phyloP scores from a whole-genome alignment of 1,140 invertebrate genomes.

The Drosophila ananassae region DNA sequence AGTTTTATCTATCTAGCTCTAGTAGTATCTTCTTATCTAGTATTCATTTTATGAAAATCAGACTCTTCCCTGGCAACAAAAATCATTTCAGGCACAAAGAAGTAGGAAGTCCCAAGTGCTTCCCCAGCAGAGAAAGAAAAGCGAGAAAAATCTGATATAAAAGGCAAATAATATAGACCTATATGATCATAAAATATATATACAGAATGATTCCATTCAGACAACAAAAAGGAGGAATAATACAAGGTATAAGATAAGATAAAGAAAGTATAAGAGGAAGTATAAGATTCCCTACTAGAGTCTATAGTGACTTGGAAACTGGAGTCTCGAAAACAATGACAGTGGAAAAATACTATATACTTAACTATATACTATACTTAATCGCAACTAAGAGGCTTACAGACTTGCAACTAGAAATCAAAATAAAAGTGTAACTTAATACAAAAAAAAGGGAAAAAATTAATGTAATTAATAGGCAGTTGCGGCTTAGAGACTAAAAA shows the following conservation, averaged over 20 bases:
- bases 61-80: background rate
- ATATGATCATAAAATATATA: background rate
- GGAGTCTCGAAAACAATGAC: no score
- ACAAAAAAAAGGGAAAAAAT: slow-evolving; percentile 15
- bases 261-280: no score
- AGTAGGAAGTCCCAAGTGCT: slow-evolving; percentile 21
- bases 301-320: no score
- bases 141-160: slow-evolving; percentile 23
- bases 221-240: slow-evolving; percentile 23
- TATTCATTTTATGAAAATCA: slow-evolving; percentile 3
- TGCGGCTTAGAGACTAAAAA: slow-evolving; percentile 26
- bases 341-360: no score
- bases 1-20: no score
- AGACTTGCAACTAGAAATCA: slow-evolving; percentile 11
- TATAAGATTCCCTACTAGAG: no score
- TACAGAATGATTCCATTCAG: slow-evolving; percentile 3
- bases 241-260: no score
- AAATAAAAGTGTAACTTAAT: slow-evolving; percentile 14
- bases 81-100: slow-evolving; percentile 28
- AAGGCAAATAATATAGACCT: slow-evolving; percentile 26
- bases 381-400: slow-evolving; percentile 18
- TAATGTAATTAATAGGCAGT: slow-evolving; percentile 29
- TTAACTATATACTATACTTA: no score
- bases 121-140: slow-evolving; percentile 6
- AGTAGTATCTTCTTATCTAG: background rate